Conservation (phyloP, 1,140 invertebrate genomes). For the Cydia strobilella region DNA sequence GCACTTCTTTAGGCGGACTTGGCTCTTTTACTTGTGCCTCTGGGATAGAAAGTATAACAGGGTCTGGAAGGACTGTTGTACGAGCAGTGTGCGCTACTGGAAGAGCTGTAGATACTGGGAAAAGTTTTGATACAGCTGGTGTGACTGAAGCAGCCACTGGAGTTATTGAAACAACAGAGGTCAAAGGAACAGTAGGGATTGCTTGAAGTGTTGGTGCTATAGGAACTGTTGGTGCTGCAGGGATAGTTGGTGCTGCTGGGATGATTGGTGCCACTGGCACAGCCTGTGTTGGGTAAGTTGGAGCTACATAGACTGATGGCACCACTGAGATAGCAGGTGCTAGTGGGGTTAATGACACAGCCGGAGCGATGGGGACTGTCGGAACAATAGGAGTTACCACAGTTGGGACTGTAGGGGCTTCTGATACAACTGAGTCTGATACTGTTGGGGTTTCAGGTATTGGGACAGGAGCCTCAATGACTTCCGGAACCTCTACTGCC, state of each 20-base stretch:
- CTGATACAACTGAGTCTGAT: neutral
- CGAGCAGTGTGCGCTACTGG: neutral
- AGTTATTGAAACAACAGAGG: neutral
- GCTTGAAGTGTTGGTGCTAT: neutral
- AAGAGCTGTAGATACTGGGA: neutral
- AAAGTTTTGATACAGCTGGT: neutral
- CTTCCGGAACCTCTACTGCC: slow-evolving; percentile 31
- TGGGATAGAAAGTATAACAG: neutral
- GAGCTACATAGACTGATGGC: neutral
- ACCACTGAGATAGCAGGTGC: neutral
- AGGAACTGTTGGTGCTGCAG: neutral
- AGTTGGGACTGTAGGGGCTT: neutral
- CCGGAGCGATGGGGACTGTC: too few relatives aligned
- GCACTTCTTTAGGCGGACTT: slow-evolving; percentile 44
- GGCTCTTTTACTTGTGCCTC: slow-evolving; percentile 39
- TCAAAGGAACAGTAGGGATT: neutral
- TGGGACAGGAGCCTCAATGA: slow-evolving; percentile 21
- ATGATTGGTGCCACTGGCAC: neutral
- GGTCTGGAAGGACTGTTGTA: neutral
- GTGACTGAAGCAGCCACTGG: neutral
- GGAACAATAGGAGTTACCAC: too few relatives aligned
- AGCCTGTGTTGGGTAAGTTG: slow-evolving; percentile 2
- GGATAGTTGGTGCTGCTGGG: neutral
- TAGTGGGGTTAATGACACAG: neutral
- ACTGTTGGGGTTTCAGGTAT: neutral